Evolutionary conservation across 2,797 vertebrate genomes (phyloP), one percentile per base, ranked within the genome.

Genomic region (Sparidentex hasta): DNA sequence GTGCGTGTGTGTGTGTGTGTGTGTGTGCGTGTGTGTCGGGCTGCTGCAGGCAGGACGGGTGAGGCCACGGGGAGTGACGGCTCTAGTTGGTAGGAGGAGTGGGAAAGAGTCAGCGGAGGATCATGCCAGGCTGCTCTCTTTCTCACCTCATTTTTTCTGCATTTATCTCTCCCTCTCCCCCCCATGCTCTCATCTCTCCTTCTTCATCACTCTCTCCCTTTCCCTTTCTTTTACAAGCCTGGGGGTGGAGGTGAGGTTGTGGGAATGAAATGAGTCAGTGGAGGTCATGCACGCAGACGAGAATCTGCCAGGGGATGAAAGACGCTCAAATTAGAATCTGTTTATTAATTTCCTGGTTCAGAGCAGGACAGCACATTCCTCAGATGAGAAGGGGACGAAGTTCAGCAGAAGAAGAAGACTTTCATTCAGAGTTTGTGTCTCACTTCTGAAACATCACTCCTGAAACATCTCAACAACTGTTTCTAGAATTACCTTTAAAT

Each of bases 251-350:
- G 17, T 11, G 59, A 74, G 46, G 41, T 27, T 67, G 20, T 55
- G 55, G 75, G 72, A 76, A 56, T 51, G 71, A n/a, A 46, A 69
- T 86, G 82, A 86, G 71, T 90, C 89, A 79, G 77, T 33, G 20
- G 74, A 88, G 76, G 68, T 79, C 79, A 58, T 14, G 29, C 25
- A 33, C 47, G 55, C 29, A 72, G 67, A 82, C 33, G 67, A 76
- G 70, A 58, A 74, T 59, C 29, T 66, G 57, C 51, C 65, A 65
- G 9, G 16, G 43, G 44, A 75, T 20, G 78, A 83, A 64, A 57
- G 25, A 76, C 20, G 62, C 66, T 52, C 64, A 43, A 87, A 81
- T 89, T 70, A 83, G 48, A 81, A 76, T 59, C 11, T 76, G 85
- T 76, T 85, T 71, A 71, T 77, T 27, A 27, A 65, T 63, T 79